Evolutionary conservation across 2,113 vertebrate genomes (phyloP).

Genomic region (Scortum barcoo): DNA sequence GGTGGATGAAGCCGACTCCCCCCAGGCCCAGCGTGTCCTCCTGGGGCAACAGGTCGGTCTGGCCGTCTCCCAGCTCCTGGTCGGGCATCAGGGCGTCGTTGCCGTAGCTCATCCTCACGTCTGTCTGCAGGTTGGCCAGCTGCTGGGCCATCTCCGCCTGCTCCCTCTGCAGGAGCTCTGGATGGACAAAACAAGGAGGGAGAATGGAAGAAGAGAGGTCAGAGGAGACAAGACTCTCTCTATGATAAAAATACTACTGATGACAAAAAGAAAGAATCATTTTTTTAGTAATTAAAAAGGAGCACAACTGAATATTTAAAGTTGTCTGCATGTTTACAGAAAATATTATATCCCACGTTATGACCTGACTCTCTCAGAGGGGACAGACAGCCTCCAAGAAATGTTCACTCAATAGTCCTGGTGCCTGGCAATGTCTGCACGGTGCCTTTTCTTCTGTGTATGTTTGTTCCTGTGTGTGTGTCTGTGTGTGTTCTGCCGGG

Average conservation of each 20-base stretch:
- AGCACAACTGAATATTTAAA: neutral
- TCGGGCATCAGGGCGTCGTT: constrained; percentile 98
- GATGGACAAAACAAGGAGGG: neutral
- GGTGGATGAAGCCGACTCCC: constrained; percentile 93
- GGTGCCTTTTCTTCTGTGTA: constrained; percentile 3
- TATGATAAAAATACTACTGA: neutral
- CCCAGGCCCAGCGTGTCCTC: constrained; percentile 90
- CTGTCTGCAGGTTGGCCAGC: constrained; percentile 94
- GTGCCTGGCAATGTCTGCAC: neutral
- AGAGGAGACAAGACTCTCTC: neutral
- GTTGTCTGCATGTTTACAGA: neutral
- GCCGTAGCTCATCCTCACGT: constrained; percentile 95
- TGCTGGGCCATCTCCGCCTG: constrained; percentile 96
- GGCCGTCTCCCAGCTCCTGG: constrained; percentile 74
- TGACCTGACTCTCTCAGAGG: neutral
- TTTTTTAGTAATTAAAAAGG: neutral
- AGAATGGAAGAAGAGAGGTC: neutral
- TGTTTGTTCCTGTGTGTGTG: constrained; percentile 33
- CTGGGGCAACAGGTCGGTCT: constrained; percentile 91
- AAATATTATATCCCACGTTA: neutral
- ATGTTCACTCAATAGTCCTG: neutral
- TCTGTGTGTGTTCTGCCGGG: constrained; percentile 31
- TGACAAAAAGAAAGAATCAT: neutral
- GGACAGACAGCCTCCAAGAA: neutral
- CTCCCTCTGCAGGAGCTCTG: constrained; percentile 95